Percentiles rank a stretch among this genome's conserved stretches.
Evolutionary conservation across 2,888 invertebrate genomes (phyloP).

Genomic region (Drosophila anceps): DNA sequence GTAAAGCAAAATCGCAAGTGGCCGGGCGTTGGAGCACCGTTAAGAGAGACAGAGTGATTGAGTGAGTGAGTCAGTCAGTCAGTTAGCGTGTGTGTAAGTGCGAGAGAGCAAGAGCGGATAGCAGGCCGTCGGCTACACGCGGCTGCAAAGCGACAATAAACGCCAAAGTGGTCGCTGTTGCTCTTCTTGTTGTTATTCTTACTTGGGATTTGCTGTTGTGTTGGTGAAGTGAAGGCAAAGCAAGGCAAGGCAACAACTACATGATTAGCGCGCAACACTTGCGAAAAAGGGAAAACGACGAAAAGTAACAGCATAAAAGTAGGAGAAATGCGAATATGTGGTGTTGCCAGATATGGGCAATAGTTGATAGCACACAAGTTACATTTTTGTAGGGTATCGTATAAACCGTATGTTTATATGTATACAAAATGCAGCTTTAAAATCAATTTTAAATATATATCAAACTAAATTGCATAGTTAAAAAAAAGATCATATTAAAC

Average conservation of each 20-base stretch:
- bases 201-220: conserved; percentile 28
- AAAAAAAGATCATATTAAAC: background rate
- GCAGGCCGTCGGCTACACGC: conserved; percentile 42
- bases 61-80: conserved; percentile 12
- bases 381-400: conserved; percentile 14
- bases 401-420: background rate
- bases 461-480: background rate
- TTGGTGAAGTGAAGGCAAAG: conserved; percentile 26
- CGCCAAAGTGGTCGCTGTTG: conserved; percentile 25
- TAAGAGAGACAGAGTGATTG: conserved; percentile 37
- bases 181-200: conserved; percentile 28
- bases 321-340: conserved; percentile 37
- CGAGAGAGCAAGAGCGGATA: conserved; percentile 31
- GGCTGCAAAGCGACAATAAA: conserved; percentile 58
- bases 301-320: conserved; percentile 31
- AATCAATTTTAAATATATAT: background rate
- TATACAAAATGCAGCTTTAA: background rate
- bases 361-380: conserved; percentile 20
- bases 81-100: conserved; percentile 28
- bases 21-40: conserved; percentile 47
- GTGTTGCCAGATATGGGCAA: conserved; percentile 47
- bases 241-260: conserved; percentile 15
- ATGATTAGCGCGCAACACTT: conserved; percentile 58
- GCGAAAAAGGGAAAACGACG: conserved; percentile 32
- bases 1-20: conserved; percentile 46